Base-by-base conservation (phyloP, 2,797 vertebrate species). In the Gallinago nigripennis region DNA sequence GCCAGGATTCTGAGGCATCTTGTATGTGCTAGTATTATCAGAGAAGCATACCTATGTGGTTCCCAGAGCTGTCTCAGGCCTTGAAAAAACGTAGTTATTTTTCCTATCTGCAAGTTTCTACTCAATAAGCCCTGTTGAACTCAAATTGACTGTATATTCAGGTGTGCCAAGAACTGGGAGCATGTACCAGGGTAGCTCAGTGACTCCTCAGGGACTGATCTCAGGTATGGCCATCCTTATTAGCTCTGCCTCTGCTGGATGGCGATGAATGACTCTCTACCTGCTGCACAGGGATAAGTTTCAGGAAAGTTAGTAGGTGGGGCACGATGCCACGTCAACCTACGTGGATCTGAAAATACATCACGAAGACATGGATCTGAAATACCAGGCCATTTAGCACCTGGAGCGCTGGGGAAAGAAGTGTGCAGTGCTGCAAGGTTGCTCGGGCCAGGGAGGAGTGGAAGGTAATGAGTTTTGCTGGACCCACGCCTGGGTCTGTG, bases 401-500 rank as follows among this genome's bases (percentile, higher is more conserved):
- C 14, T 46, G 46, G 8, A 30, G 28, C 41, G 21, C 63, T 39
- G 30, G 2, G 7, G 18, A 60, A 58, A n/a, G 41, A 46, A 46
- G 16, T 17, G 30, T 41, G 35, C 28, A 70, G 57, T 20, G 12
- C 31, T 86, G 57, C 28, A n/a, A 51, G n/a, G n/a, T 8, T 76
- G 82, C 37, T 75, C 17, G 31, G 48, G 27, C 30, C 48, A 57
- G 21, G 56, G 60, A 39, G 0, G 2, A 75, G 25, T 18, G 16
- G 21, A 86, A 8, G 35, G 27, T 75, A 15, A 50, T 6, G 6
- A 66, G 53, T 6, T 27, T 35, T n/a, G 16, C 37, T 51, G n/a
- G 30, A 65, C 14, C 25, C 25, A 30, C 0, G 2, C 25, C 23
- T 0, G 0, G 5, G 16, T 46, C 8, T 43, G 57, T 70, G n/a